phyloP scores from a whole-genome alignment of 2,888 invertebrate genomes.

The Cantharis nigra region DNA sequence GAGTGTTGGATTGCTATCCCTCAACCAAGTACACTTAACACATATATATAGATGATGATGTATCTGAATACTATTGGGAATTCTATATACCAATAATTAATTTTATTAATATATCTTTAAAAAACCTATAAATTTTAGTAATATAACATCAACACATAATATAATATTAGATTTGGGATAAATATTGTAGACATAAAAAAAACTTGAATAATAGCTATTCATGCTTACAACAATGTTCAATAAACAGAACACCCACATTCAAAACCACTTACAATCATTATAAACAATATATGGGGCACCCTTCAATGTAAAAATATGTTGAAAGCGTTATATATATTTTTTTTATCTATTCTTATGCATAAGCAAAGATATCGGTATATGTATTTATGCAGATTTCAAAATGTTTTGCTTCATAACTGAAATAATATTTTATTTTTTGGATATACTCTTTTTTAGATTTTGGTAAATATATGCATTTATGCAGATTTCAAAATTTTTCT shows the following conservation, averaged over 20 bases:
- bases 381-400: not conserved
- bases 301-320: not conserved
- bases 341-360: not conserved
- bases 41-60: too few species aligned
- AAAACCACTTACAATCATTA: not conserved
- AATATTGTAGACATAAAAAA: not conserved
- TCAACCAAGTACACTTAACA: too few species aligned
- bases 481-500: not conserved
- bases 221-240: not conserved
- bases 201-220: not conserved
- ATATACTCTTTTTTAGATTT: too few species aligned
- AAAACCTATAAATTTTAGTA: not conserved
- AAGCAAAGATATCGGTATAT: not conserved
- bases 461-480: too few species aligned
- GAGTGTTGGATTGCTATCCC: too few species aligned
- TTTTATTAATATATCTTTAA: not conserved
- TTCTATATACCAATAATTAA: too few species aligned
- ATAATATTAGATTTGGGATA: not conserved
- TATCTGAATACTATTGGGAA: too few species aligned
- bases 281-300: not conserved
- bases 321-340: not conserved
- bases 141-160: not conserved
- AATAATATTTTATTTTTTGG: not conserved
- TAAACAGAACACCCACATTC: not conserved
- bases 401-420: not conserved